These are phyloP conservation scores for Zalophus californianus DNA, from an alignment of 2,797 vertebrate species.

Conservation along the genomic window DNA sequence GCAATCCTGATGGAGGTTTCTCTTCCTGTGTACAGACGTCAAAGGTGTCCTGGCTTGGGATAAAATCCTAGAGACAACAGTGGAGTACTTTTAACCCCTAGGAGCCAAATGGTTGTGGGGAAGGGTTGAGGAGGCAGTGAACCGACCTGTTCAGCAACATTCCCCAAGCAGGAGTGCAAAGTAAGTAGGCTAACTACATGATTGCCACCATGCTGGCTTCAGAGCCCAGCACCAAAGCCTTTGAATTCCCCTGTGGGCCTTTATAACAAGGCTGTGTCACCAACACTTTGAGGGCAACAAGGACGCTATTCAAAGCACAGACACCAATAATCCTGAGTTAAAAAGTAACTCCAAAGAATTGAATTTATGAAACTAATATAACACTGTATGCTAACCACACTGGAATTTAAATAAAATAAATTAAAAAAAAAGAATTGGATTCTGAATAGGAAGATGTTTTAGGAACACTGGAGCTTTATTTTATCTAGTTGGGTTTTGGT, in stretches of 20 bases:
- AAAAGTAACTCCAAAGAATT: not conserved
- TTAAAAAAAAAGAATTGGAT: not conserved
- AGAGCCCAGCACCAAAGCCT: not conserved
- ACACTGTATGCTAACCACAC: not conserved
- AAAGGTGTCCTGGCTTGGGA: not conserved
- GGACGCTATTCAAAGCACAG: not conserved
- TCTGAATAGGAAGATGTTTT: not conserved
- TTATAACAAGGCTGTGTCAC: not conserved
- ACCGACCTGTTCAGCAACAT: slow-evolving; percentile 58
- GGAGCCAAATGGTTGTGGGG: not conserved
- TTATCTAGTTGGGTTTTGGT: not conserved
- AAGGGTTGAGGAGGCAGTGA: not conserved
- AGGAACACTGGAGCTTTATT: not conserved
- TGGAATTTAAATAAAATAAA: not conserved
- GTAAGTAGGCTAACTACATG: slow-evolving; percentile 13
- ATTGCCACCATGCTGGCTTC: not conserved
- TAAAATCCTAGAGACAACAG: not conserved
- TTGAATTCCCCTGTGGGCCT: not conserved
- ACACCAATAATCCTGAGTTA: not conserved
- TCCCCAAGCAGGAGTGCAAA: slow-evolving; percentile 36
- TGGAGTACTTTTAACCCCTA: not conserved
- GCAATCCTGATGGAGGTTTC: not conserved
- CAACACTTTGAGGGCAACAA: not conserved
- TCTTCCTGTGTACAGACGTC: not conserved
- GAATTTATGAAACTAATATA: not conserved